Evolutionary conservation across 2,797 vertebrate species (phyloP), one percentile per base, ranked within the genome.

Genomic region (Hybognathus amarus): DNA sequence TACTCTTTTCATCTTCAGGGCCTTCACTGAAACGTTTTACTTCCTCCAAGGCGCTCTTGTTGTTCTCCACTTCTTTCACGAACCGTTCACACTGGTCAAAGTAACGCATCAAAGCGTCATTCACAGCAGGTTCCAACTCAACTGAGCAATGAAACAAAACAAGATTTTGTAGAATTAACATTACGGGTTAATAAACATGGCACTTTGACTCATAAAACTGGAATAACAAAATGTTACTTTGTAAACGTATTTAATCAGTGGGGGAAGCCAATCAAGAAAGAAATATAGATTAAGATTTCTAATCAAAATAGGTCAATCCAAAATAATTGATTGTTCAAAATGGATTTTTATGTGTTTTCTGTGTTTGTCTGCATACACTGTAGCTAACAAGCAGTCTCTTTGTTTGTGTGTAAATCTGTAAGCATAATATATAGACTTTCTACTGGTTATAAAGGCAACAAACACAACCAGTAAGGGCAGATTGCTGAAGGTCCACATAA

Each of bases 61-160:
- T 99, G 1, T 95, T 93, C 22, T 96, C 96, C 30, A 99, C 96
- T 30, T 95, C 93, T 61, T 93, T 83, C 3, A 97, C 66, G 79
- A 97, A 97, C 89, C 92, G 96, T 87, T 92, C 89, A 12, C 98
- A 99, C 52, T 92, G 85, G 83, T 97, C 96, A 30, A 98, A 99
- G 89, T 98, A 99, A 18, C 97, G 95, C 97, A 99, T 97, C 75
- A 99, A 89, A n/a, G 92, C 89, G 36, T 99, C 97, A 0, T 98
- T 96, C 68, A 96, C 93, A n/a, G 89, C 87, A 2, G 95, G 90
- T 18, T 91, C 90, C 87, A 94, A 92, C 80, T 85, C 15, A 82
- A 94, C 97, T 99, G 91, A n/a, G 8, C 30, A 59, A 6, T 38
- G 24, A 75, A 2, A 59, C 6, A 85, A 74, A 68, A 80, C 30